A percentile compares a stretch with the other conserved stretches of the same genome.
phyloP scores from a whole-genome alignment of 2,797 vertebrate genomes.

The Rousettus madagascariensis region DNA sequence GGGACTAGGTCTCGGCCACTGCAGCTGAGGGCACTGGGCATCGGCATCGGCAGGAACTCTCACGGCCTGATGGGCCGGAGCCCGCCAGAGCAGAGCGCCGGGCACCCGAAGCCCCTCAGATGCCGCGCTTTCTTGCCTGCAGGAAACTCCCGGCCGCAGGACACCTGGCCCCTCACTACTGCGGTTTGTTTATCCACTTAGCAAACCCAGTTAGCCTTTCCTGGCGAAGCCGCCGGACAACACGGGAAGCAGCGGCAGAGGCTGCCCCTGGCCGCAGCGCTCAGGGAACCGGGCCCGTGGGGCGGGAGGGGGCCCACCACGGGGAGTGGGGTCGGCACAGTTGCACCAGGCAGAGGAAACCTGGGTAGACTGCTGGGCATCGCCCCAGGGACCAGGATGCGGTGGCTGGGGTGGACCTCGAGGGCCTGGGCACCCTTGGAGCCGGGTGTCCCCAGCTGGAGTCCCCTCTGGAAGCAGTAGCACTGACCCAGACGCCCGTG shows the following conservation, averaged over 20 bases:
- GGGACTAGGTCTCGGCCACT: neutral
- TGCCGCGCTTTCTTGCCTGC: neutral
- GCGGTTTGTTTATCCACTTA: too few relatives aligned
- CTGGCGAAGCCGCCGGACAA: neutral
- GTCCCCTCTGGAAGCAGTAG: neutral
- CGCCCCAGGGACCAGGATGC: fast-evolving
- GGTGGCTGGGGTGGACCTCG: fast-evolving
- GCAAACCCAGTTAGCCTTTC: neutral
- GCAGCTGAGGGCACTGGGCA: neutral
- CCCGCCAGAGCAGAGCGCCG: neutral
- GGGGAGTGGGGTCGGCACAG: fast-evolving
- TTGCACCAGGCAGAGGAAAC: neutral
- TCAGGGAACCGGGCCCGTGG: too few relatives aligned
- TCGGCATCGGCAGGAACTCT: fast-evolving
- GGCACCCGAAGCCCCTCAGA: neutral
- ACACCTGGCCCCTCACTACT: fast-evolving
- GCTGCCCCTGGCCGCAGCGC: too few relatives aligned
- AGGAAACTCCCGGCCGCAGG: neutral
- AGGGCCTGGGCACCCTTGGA: neutral
- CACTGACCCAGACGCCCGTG: neutral
- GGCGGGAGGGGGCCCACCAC: fast-evolving
- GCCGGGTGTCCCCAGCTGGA: fast-evolving
- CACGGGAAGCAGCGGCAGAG: neutral
- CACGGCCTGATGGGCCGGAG: fast-evolving
- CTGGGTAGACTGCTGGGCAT: neutral